These are phyloP conservation scores for Orbicella faveolata DNA, from an alignment of 64 coral and sea anemone species.

Conservation along the genomic window DNA sequence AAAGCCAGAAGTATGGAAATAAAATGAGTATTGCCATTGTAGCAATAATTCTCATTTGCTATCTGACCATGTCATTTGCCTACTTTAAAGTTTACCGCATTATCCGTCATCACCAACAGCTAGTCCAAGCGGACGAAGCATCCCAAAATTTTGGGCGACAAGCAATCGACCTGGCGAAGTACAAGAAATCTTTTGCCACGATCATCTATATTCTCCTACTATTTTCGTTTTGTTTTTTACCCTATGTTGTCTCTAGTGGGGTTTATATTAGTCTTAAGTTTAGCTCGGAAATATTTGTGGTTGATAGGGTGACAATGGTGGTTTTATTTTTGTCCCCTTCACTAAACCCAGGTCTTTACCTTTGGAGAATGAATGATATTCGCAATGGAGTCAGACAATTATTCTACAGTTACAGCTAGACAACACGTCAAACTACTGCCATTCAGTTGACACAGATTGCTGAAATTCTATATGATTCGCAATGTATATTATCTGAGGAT, in stretches of 20 bases:
- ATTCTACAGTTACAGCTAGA: not conserved
- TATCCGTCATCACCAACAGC: slow-evolving; percentile 12
- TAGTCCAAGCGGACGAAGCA: not conserved
- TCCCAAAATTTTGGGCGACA: slow-evolving; percentile 18
- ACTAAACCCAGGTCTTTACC: not conserved
- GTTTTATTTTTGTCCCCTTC: not conserved
- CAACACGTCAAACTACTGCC: no score
- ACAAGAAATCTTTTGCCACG: slow-evolving; percentile 1
- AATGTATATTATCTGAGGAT: no score
- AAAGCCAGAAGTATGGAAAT: not conserved
- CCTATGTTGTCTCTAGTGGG: not conserved
- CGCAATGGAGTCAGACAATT: not conserved
- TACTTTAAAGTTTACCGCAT: slow-evolving; percentile 16
- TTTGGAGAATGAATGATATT: slow-evolving; percentile 20
- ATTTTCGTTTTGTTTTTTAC: not conserved
- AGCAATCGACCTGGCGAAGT: not conserved
- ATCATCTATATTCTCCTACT: not conserved
- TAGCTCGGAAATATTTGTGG: not conserved
- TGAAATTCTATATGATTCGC: no score
- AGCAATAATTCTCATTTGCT: not conserved
- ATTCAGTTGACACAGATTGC: no score
- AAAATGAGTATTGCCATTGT: not conserved
- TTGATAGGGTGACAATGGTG: not conserved
- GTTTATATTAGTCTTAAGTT: not conserved
- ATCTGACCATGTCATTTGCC: not conserved